Percentiles rank a stretch among this genome's conserved stretches.
phyloP scores from a whole-genome alignment of 1,140 invertebrate genomes.

The Philotrypesis tridentata region DNA sequence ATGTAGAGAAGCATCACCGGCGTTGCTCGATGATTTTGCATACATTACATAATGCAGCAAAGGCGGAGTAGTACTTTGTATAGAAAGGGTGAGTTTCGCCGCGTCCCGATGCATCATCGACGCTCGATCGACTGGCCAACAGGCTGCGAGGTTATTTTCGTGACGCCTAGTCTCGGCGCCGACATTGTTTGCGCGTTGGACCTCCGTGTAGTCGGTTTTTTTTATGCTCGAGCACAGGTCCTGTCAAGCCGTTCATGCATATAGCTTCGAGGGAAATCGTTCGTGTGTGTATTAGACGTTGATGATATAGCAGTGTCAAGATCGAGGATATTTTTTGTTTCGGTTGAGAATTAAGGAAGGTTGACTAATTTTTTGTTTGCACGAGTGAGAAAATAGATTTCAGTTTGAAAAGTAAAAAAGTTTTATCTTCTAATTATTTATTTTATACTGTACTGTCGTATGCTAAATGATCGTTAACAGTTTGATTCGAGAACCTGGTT shows the following conservation, averaged over 20 bases:
- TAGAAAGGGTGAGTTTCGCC: background rate
- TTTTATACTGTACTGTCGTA: too few relatives aligned
- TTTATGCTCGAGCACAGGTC: background rate
- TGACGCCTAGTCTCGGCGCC: conserved; percentile 45
- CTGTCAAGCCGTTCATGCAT: background rate
- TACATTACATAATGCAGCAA: conserved; percentile 26
- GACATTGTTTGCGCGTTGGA: background rate
- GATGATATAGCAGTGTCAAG: background rate
- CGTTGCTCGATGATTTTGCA: conserved; percentile 44
- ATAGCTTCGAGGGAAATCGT: background rate
- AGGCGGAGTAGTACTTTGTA: background rate
- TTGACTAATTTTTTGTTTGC: too few relatives aligned
- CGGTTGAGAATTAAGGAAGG: too few relatives aligned
- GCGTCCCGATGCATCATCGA: conserved; percentile 51
- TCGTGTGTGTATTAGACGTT: background rate
- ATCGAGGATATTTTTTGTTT: too few relatives aligned
- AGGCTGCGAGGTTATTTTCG: conserved; percentile 59
- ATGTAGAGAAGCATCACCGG: conserved; percentile 40
- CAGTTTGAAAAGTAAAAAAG: too few relatives aligned
- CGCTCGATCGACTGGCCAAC: conserved; percentile 58
- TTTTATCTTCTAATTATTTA: too few relatives aligned
- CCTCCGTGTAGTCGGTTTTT: background rate
- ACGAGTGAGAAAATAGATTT: too few relatives aligned
- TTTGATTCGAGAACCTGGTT: too few relatives aligned
- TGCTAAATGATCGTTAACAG: too few relatives aligned